Conservation (phyloP, 2,888 invertebrate species). For the Camptogramma bilineatum region DNA sequence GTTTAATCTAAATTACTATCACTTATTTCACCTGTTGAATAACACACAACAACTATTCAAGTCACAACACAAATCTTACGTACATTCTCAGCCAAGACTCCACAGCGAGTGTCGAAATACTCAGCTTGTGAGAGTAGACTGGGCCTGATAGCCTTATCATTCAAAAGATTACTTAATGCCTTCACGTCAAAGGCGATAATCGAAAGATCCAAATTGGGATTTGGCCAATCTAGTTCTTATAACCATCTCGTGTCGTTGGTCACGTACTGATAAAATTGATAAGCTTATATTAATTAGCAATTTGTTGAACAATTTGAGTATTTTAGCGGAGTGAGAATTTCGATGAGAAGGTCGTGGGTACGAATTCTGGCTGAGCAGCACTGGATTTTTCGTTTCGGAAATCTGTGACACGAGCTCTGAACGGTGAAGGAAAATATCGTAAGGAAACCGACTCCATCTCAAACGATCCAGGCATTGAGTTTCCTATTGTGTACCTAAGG, state of each 20-base stretch:
- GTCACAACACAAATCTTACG: constrained; percentile 35
- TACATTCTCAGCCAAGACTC: constrained; percentile 31
- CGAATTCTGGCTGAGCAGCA: too few relatives aligned
- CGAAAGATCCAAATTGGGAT: constrained; percentile 13
- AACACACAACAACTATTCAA: constrained; percentile 13
- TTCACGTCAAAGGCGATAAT: constrained; percentile 28
- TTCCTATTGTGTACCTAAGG: too few relatives aligned
- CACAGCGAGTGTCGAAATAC: constrained; percentile 39
- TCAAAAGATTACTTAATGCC: constrained; percentile 19
- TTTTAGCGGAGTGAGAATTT: too few relatives aligned
- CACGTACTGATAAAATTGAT: constrained; percentile 69
- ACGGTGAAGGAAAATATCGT: too few relatives aligned
- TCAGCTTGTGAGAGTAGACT: constrained; percentile 23
- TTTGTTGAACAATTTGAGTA: too few relatives aligned
- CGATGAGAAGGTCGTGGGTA: too few relatives aligned
- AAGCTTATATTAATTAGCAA: constrained; percentile 34
- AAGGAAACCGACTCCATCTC: too few relatives aligned
- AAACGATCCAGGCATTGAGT: too few relatives aligned
- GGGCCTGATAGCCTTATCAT: constrained; percentile 21
- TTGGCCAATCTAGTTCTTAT: constrained; percentile 27
- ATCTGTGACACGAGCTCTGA: too few relatives aligned
- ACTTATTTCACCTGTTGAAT: constrained; percentile 18
- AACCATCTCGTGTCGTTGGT: constrained; percentile 56
- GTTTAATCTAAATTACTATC: neutral
- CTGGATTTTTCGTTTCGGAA: too few relatives aligned